phyloP scores from a whole-genome alignment of 2,797 vertebrate species.

The Oryzias sinensis region DNA sequence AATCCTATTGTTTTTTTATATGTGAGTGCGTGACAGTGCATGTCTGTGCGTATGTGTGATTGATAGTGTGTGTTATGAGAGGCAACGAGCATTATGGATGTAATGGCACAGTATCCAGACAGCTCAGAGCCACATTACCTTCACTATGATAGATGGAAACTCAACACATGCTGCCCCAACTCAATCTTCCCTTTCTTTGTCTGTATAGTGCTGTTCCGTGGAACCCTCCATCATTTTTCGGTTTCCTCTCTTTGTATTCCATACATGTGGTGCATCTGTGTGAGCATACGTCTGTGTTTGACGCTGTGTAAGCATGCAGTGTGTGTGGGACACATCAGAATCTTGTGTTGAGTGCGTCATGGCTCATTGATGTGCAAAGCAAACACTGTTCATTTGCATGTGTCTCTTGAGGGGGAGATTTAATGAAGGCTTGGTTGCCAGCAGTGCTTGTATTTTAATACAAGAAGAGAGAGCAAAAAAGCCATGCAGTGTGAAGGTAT shows the following conservation, averaged over 20 bases:
- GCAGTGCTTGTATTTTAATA: conserved; percentile 55
- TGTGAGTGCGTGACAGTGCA: conserved; percentile 8
- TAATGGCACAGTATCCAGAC: conserved; percentile 69
- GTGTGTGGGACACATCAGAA: conserved; percentile 35
- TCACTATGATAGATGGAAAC: conserved; percentile 61
- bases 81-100: conserved; percentile 72
- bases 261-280: not conserved
- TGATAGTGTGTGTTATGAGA: conserved; percentile 56
- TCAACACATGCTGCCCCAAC: conserved; percentile 30
- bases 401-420: conserved; percentile 54
- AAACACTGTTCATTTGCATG: conserved; percentile 70
- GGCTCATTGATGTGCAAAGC: conserved; percentile 69
- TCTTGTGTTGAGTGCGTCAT: conserved; percentile 43
- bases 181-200: conserved; percentile 35
- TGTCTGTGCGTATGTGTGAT: conserved; percentile 43
- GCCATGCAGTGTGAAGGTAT: conserved; percentile 23
- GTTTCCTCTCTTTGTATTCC: not conserved
- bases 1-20: not conserved
- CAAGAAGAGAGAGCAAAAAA: conserved; percentile 15
- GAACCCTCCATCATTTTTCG: not conserved
- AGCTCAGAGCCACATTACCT: conserved; percentile 66
- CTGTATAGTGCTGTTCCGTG: conserved; percentile 9
- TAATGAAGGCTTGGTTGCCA: conserved; percentile 67
- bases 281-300: not conserved
- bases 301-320: not conserved